A percentile compares a stretch with the other conserved stretches of the same genome.
phyloP scores from a whole-genome alignment of 2,113 vertebrate species.

The Centrocercus urophasianus region DNA sequence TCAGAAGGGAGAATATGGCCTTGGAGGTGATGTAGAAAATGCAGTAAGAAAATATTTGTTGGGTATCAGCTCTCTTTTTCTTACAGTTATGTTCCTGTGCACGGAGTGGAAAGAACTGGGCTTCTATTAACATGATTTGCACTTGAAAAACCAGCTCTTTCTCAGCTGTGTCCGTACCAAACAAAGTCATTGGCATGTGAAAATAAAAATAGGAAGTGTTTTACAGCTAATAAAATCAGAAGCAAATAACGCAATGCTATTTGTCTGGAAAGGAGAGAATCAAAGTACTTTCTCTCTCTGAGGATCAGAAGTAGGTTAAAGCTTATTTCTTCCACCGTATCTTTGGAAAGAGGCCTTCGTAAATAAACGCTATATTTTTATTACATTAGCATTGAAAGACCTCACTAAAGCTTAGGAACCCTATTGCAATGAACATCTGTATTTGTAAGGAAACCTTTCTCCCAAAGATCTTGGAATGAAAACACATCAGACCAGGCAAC shows the following conservation, averaged over 20 bases:
- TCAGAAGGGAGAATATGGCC: not conserved
- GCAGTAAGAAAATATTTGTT: not conserved
- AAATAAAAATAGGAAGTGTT: constrained; percentile 43
- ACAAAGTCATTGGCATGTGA: constrained; percentile 43
- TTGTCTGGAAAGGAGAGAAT: constrained; percentile 22
- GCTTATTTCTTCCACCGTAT: not conserved
- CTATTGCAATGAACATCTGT: not conserved
- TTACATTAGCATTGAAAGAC: not conserved
- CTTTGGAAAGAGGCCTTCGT: constrained; percentile 22
- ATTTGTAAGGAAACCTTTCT: not conserved
- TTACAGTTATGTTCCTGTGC: not conserved
- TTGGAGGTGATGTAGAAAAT: not conserved
- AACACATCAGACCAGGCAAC: not conserved
- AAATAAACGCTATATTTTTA: constrained; percentile 25
- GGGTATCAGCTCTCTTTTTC: not conserved
- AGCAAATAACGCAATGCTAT: constrained; percentile 39
- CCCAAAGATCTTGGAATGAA: not conserved
- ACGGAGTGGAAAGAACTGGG: not conserved
- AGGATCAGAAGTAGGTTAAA: constrained; percentile 38
- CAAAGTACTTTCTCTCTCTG: constrained; percentile 1
- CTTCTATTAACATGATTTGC: constrained; percentile 23
- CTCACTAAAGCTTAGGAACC: not conserved
- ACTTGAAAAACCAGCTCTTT: constrained; percentile 10
- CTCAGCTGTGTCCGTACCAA: not conserved
- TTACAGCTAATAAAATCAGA: constrained; percentile 57